These are phyloP conservation scores for Andrena marginata DNA, from an alignment of 2,888 invertebrate species.

Conservation along the genomic window DNA sequence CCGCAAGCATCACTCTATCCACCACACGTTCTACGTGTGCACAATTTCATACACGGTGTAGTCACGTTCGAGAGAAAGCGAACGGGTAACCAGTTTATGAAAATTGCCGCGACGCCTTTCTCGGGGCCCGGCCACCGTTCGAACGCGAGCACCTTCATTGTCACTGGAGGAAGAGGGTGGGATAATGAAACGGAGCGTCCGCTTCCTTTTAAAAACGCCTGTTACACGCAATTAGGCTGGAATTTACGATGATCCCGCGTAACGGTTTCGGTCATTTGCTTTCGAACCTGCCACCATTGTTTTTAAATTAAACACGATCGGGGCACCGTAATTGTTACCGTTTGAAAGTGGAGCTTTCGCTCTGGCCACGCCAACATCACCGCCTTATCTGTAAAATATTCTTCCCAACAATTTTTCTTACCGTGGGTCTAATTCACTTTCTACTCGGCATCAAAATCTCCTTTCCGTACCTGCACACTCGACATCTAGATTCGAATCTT, in stretches of 20 bases:
- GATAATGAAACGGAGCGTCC: slow-evolving; percentile 14
- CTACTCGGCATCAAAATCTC: no score
- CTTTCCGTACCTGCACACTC: no score
- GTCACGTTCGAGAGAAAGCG: slow-evolving; percentile 59
- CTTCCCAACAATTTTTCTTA: no score
- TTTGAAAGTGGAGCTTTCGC: background rate
- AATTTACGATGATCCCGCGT: slow-evolving; percentile 17
- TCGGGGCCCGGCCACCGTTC: slow-evolving; percentile 13
- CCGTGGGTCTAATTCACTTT: no score
- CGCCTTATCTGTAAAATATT: no score
- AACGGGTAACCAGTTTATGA: slow-evolving; percentile 59
- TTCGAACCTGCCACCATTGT: slow-evolving; percentile 7
- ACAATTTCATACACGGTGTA: background rate
- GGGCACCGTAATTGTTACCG: background rate
- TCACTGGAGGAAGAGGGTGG: slow-evolving; percentile 8
- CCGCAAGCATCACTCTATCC: slow-evolving; percentile 47
- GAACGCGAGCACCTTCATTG: slow-evolving; percentile 29
- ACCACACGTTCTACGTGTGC: slow-evolving; percentile 27
- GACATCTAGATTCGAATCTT: no score
- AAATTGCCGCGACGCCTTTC: slow-evolving; percentile 48
- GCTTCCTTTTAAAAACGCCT: slow-evolving; percentile 1
- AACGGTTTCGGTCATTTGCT: slow-evolving; percentile 17
- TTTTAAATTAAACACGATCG: slow-evolving; percentile 30
- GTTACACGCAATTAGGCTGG: slow-evolving; percentile 16
- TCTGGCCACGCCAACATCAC: background rate